Base-by-base conservation (phyloP, 2,888 invertebrate genomes). In the Macaria liturata region DNA sequence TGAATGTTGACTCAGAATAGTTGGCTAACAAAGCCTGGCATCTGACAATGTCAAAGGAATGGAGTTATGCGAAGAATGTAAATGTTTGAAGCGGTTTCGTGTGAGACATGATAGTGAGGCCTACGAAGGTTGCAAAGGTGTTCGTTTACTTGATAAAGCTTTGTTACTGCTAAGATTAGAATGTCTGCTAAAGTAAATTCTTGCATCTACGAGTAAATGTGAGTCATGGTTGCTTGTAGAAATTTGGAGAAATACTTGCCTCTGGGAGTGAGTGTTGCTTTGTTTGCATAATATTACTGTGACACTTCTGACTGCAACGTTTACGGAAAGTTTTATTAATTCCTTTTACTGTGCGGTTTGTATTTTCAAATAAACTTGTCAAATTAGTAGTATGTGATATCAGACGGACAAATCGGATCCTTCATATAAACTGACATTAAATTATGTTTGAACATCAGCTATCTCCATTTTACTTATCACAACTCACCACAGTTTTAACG, bases 1-100 rank as follows among this genome's bases (percentile, higher is more conserved):
- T 78, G 77, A 81, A 81, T 81, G 74, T 74, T 78, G 77, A 76
- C 74, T 75, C 68, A 54, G 68, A 80, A 80, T 76, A 78, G 78
- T 78, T 80, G 67, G 64, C 67, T 60, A 60, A 60, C 55, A 73
- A 72, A 74, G 61, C 67, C 69, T 70, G 70, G 73, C 72, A 73
- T 75, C 68, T 72, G 70, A 69, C 76, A 75, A 71, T 75, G 73
- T 72, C 77, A 80, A 80, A 72, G 71, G 68, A 64, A 69, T 67
- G 64, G 66, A 63, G 68, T 62, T 71, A 75, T 71, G 70, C 63
- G 68, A 69, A 70, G 73, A 73, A 75, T 72, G 68, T 70, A 71
- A 71, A 73, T 74, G 66, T 63, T 66, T 39, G 54, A 64, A 46
- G 53, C 48, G 66, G 65, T 66, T 67, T 66, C 61, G 61, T 67